Base-by-base conservation (phyloP, 2,113 vertebrate genomes). In the Mobula hypostoma region DNA sequence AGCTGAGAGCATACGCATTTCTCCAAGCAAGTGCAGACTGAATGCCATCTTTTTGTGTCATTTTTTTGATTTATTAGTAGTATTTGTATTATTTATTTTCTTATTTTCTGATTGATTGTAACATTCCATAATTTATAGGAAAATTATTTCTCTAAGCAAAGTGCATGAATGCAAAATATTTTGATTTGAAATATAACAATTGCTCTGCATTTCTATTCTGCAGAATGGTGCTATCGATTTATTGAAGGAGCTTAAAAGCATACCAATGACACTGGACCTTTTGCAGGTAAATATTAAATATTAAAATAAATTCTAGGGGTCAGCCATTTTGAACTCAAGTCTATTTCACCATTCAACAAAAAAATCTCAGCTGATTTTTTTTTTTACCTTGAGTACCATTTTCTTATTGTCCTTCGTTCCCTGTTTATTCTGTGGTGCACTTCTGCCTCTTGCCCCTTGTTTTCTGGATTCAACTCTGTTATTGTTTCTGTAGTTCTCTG, bases 201-300 rank as follows among this genome's bases (percentile, higher is more conserved):
- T 56, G 21, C 21, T 48, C 70, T 93, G 70, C 17, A 72, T 93
- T 74, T 93, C 58, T 93, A 11, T 74, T 88, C n/a, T 94, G 7
- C 95, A 99, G 98, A 98, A 98, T 8, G 98, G 98, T 63, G 98
- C 98, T 92, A 95, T 99, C 94, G 98, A 99, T 95, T 96, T 99
- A 94, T 97, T 99, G 94, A 98, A 96, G 94, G 98, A 99, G 95
- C 96, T 99, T 94, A 98, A 98, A 96, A 97, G 96, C 95, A 98
- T 98, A 96, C 97, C 98, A 0, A 97, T 99, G 96, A 98, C 98
- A 72, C 96, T 99, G 96, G 97, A 98, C 94, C 97, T 98, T 11
- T 96, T 99, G 94, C 98, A 99, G 98, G 98, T 99, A 95, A 95
- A 95, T 94, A 63, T 93, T 24, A 94, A 32, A 82, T 94, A 63